Conservation (phyloP, 2,888 invertebrate genomes). For the Willowsia nigromaculata region DNA sequence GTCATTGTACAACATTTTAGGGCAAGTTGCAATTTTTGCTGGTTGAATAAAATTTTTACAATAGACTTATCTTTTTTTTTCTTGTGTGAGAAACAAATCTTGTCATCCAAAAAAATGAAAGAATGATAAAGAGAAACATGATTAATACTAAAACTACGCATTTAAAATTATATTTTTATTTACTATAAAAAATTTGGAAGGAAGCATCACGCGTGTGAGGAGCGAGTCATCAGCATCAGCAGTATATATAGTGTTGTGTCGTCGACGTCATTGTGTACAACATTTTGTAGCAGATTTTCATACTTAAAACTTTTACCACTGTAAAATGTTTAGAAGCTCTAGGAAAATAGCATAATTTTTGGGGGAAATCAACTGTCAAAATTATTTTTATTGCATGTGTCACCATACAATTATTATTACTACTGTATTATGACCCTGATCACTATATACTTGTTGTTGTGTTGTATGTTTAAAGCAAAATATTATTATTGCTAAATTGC, state of each 20-base stretch:
- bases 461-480: not conserved
- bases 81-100: not conserved
- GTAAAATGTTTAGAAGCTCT: no score
- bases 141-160: not conserved
- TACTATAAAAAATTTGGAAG: not conserved
- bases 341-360: no score
- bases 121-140: not conserved
- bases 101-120: not conserved
- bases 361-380: no score
- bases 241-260: not conserved
- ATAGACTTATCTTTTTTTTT: slow-evolving; percentile 6
- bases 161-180: not conserved
- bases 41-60: slow-evolving; percentile 43
- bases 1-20: slow-evolving; percentile 41
- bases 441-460: not conserved
- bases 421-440: no score
- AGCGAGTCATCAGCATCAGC: no score
- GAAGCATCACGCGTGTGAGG: no score
- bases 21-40: slow-evolving; percentile 45
- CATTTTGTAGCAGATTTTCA: not conserved
- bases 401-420: not conserved
- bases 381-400: no score
- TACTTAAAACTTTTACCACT: not conserved
- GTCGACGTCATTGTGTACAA: not conserved
- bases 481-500: not conserved